Base-by-base conservation (phyloP, 2,113 vertebrate species). In the Syrrhaptes paradoxus region DNA sequence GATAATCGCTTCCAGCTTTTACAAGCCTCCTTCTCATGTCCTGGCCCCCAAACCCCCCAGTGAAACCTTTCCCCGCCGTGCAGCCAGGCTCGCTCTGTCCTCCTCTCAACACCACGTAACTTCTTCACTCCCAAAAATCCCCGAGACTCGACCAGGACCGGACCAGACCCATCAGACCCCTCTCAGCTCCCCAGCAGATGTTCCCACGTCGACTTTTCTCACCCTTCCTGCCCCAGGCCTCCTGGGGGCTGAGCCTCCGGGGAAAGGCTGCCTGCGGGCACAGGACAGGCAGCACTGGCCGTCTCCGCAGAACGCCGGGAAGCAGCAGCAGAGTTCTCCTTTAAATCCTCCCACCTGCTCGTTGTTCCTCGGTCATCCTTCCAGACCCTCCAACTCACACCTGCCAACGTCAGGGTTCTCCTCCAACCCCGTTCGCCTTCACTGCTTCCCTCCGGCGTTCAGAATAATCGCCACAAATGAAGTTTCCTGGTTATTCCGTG, bases 181-280 rank as follows among this genome's bases (percentile, higher is more conserved):
- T 54, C 41, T 19, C 31, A 31, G 24, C 41, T 59, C 43, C 70
- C 24, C 51, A 9, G 13, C 4, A n/a, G 32, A 9, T 21, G 2
- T 21, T 29, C 46, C 55, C 9, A 1, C 0, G 0, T 28, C 81
- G 57, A 43, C 12, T 59, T 36, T 45, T 28, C 11, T 26, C 20
- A 28, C 41, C 9, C 7, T 61, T 38, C 52, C 63, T 5, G 28
- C 29, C 36, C 51, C 29, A 9, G 57, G 34, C 65, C 6, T 29
- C n/a, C n/a, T 2, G 3, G 25, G 15, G 38, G 7, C 7, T 0
- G 1, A 88, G 46, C 36, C 68, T 65, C 28, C 1, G 0, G 1
- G 41, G 3, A 67, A 61, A 48, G 12, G n/a, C 29, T 6, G 46
- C 38, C 68, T 29, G n/a, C 38, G 22, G 29, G 65, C 32, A 19